Conservation (phyloP, 30 jellyfish, hydroid and myxozoan species). For the Cassiopea andromeda region DNA sequence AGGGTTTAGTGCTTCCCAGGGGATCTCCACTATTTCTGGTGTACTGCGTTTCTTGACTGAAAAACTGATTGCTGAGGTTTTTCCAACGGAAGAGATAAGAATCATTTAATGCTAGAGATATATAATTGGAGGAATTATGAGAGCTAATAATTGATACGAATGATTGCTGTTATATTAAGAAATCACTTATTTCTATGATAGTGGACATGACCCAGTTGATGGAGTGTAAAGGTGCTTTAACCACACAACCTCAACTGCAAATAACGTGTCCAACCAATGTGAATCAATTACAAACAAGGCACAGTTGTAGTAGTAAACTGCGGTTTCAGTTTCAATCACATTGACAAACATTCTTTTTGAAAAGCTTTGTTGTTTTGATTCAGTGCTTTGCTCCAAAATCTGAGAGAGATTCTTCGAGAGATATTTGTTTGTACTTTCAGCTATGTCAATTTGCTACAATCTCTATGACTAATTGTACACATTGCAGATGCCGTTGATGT, state of each 20-base stretch:
- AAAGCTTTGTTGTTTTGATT: neutral
- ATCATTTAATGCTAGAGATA: too few relatives aligned
- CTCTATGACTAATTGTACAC: neutral
- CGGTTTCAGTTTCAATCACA: neutral
- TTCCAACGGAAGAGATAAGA: too few relatives aligned
- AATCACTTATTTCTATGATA: neutral
- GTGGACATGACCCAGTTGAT: neutral
- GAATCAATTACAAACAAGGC: neutral
- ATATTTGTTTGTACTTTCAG: too few relatives aligned
- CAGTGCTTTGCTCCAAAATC: neutral
- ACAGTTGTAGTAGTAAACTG: slow-evolving; percentile 20
- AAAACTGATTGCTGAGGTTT: too few relatives aligned
- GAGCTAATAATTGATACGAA: neutral
- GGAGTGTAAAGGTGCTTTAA: neutral
- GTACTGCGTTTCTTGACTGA: too few relatives aligned
- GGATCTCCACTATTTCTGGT: too few relatives aligned
- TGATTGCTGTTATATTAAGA: neutral
- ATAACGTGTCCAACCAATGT: slow-evolving; percentile 1
- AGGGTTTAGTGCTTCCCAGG: too few relatives aligned
- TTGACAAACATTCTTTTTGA: neutral
- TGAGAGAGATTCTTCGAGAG: too few relatives aligned
- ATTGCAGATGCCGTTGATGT: neutral
- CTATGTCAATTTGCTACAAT: too few relatives aligned
- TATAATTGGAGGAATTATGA: too few relatives aligned
- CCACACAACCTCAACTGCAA: slow-evolving; percentile 12